phyloP scores from a whole-genome alignment of 2,113 vertebrate species.

The Apistogramma diplotaenia region DNA sequence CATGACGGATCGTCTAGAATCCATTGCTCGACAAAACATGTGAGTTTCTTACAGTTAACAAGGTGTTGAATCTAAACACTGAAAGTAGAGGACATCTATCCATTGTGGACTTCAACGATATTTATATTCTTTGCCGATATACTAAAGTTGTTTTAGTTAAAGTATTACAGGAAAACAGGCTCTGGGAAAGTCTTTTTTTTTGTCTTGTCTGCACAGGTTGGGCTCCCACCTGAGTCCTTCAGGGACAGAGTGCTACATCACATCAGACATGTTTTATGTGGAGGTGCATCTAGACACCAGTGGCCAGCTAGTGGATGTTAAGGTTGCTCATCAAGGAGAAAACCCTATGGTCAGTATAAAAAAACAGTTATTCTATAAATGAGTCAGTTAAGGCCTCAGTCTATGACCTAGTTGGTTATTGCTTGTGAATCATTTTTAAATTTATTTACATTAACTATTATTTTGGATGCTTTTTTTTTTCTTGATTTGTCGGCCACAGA shows the following conservation, averaged over 20 bases:
- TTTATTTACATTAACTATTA: no score
- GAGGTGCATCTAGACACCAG: slow-evolving; percentile 91
- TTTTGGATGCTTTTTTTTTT: not conserved
- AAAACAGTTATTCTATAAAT: not conserved
- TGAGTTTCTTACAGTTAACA: slow-evolving; percentile 56
- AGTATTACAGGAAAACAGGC: not conserved
- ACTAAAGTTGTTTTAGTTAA: not conserved
- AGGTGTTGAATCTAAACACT: not conserved
- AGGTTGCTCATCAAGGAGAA: slow-evolving; percentile 98
- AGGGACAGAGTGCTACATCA: slow-evolving; percentile 98
- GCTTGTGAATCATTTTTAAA: no score
- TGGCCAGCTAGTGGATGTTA: slow-evolving; percentile 94
- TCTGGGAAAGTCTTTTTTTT: not conserved
- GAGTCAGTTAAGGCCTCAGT: not conserved
- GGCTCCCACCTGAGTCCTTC: slow-evolving; percentile 94
- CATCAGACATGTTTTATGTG: slow-evolving; percentile 98
- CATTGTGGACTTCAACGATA: not conserved
- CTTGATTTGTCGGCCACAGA: slow-evolving; percentile 78
- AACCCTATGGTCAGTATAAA: slow-evolving; percentile 90
- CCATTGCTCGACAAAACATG: slow-evolving; percentile 95
- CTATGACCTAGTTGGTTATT: no score
- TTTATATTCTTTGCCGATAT: not conserved
- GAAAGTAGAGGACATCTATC: not conserved
- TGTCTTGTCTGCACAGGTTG: slow-evolving; percentile 75
- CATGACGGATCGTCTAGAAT: slow-evolving; percentile 97